These are phyloP conservation scores for Drosophila albomicans DNA, from an alignment of 1,140 invertebrate genomes.

Conservation along the genomic window DNA sequence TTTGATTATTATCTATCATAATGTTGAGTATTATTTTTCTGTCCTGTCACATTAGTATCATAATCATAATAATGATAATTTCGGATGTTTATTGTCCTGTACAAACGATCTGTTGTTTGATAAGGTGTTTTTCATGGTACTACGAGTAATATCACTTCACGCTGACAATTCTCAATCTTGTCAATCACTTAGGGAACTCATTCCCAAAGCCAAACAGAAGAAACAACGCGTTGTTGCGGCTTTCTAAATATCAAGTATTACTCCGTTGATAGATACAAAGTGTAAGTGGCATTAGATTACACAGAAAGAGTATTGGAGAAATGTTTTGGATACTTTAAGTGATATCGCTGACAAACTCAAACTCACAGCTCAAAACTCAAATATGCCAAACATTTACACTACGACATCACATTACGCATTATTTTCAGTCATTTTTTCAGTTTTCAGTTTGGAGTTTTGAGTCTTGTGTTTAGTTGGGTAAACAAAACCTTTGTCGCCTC, in stretches of 20 bases:
- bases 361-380: not conserved
- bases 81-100: not conserved
- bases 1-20: too few relatives aligned
- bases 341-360: slow-evolving; percentile 25
- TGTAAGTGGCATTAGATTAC: slow-evolving; percentile 35
- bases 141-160: not conserved
- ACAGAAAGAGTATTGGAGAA: slow-evolving; percentile 27
- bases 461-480: slow-evolving; percentile 66
- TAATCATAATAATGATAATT: not conserved
- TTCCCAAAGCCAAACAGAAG: not conserved
- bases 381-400: slow-evolving; percentile 44
- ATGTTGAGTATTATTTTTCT: not conserved
- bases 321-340: slow-evolving; percentile 23
- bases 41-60: not conserved
- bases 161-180: not conserved
- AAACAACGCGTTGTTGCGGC: not conserved
- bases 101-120: not conserved
- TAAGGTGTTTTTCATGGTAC: not conserved
- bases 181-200: not conserved
- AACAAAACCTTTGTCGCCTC: slow-evolving; percentile 74
- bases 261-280: slow-evolving; percentile 14
- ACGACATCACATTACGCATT: slow-evolving; percentile 56
- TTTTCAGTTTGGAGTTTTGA: slow-evolving; percentile 46
- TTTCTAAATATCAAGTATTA: slow-evolving; percentile 22
- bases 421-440: slow-evolving; percentile 5